Evolutionary conservation across 2,888 invertebrate species (phyloP), one percentile per base, ranked within the genome.

Genomic region (Chymomyza amoena): DNA sequence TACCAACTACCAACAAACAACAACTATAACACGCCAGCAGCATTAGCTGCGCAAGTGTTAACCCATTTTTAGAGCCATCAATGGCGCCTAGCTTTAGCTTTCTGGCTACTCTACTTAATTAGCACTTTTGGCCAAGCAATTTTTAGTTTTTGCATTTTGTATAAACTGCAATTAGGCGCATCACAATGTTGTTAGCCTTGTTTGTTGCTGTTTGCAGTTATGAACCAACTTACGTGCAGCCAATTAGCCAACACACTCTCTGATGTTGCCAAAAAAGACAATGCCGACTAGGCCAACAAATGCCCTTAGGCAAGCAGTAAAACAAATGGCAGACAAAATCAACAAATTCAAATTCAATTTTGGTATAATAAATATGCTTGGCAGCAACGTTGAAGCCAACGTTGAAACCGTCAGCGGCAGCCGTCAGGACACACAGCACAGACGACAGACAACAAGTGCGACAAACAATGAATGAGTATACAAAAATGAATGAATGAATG

Each of bases 341-440:
- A 87, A 84, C 88, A 80, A 80, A 87, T 78, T 78, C 70, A 75
- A 87, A 78, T 82, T 84, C 80, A 82, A 85, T 87, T 84, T 75
- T 66, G 75, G 72, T 76, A 78, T 71, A 80, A 77, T 83, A 84
- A 84, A 78, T 80, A 82, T 73, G 69, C 72, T 65, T 69, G 70
- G 68, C 59, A 16, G 52, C 75, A 72, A 66, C 65, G 39, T 45
- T 45, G 39, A 45, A 45, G 39, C 2, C 39, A 45, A 4, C 39
- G n/a, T n/a, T n/a, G n/a, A n/a, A n/a, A n/a, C n/a, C n/a, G 39
- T 6, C 39, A 45, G 39, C 57, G 72, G 60, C 75, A 69, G 68
- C 80, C 78, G 85, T 70, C 82, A 32, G 32, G 9, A 32, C 32
- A 32, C 32, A 9, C 32, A 9, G 32, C 32, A 32, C 32, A 32